phyloP scores from a whole-genome alignment of 2,113 vertebrate species.

The Natator depressus region DNA sequence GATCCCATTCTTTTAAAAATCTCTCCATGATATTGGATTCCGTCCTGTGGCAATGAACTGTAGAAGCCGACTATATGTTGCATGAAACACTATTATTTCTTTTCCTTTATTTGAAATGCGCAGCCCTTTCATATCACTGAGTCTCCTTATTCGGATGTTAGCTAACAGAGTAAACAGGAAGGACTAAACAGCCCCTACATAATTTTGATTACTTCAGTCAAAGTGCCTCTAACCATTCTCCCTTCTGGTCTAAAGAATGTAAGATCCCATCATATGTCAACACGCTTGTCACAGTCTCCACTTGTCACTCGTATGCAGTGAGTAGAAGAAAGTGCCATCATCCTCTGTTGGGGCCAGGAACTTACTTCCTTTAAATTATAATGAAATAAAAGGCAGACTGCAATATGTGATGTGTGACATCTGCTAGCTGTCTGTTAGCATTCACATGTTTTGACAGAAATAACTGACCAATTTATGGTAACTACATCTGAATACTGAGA shows the following conservation, averaged over 20 bases:
- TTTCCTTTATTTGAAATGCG: background rate
- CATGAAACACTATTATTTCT: background rate
- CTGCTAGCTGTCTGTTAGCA: background rate
- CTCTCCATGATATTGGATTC: background rate
- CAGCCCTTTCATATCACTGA: background rate
- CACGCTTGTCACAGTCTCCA: background rate
- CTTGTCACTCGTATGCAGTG: background rate
- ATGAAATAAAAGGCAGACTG: background rate
- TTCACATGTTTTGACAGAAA: background rate
- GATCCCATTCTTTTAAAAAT: background rate
- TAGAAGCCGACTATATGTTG: background rate
- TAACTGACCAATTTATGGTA: background rate
- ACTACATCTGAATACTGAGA: background rate
- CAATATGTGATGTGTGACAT: rapidly evolving
- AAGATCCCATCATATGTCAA: background rate
- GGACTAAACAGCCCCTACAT: background rate
- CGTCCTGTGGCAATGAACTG: background rate
- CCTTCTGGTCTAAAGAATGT: background rate
- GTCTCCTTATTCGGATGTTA: background rate
- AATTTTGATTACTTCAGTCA: background rate
- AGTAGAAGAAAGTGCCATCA: background rate
- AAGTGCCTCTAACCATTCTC: background rate
- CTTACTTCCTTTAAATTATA: background rate
- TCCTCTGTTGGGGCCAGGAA: background rate
- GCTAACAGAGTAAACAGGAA: background rate